Evolutionary conservation across 2,113 vertebrate genomes (phyloP).

Genomic region (Origma solitaria): DNA sequence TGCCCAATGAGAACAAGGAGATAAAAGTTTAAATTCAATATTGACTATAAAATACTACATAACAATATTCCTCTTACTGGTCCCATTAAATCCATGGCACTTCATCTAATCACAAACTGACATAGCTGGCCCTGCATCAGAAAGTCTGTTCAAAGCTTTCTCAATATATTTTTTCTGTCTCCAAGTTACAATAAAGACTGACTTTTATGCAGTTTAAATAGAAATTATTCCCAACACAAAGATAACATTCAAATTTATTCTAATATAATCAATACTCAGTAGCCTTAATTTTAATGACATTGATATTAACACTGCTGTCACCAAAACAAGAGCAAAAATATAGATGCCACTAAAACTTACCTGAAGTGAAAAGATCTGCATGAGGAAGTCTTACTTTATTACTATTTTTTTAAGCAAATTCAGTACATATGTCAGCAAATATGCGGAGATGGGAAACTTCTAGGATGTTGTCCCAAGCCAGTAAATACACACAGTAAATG

Average conservation of each 20-base stretch:
- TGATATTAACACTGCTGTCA: neutral
- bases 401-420: neutral
- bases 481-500: neutral
- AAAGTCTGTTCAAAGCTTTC: neutral
- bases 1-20: neutral
- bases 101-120: neutral
- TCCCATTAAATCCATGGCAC: neutral
- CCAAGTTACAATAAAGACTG: neutral
- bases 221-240: neutral
- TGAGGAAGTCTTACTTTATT: neutral
- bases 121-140: neutral
- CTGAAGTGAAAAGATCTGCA: neutral
- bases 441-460: fast-evolving
- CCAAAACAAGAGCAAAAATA: neutral
- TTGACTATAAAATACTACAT: neutral
- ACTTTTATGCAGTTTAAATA: neutral
- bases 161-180: neutral
- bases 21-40: neutral
- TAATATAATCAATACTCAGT: neutral
- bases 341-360: neutral
- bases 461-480: neutral
- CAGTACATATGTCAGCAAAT: neutral
- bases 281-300: neutral
- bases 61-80: neutral
- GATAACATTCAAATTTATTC: neutral